Percentiles rank a stretch among this genome's conserved stretches.
These are phyloP conservation scores for Mythimna impura DNA, from an alignment of 2,888 invertebrate genomes.

Conservation along the genomic window DNA sequence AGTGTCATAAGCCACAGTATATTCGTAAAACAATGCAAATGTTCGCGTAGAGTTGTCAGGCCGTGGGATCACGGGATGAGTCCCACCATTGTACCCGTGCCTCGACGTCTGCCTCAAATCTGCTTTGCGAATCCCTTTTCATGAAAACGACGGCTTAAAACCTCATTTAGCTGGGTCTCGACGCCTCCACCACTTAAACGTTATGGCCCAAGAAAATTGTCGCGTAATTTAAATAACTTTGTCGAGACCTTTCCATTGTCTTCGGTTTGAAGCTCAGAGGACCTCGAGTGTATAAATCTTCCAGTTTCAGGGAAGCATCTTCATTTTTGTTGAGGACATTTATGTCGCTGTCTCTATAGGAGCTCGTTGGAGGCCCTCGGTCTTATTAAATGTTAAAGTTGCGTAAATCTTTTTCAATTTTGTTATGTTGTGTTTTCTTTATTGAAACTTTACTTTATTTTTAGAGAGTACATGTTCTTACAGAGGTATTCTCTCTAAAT, in stretches of 20 bases:
- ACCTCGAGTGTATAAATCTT: conserved; percentile 83
- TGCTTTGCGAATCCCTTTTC: conserved; percentile 86
- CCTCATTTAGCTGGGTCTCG: conserved; percentile 85
- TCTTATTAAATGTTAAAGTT: conserved; percentile 68
- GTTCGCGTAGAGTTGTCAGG: conserved; percentile 76
- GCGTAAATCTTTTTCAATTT: conserved; percentile 61
- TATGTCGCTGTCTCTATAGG: conserved; percentile 67
- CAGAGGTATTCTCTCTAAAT: neutral
- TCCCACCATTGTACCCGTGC: conserved; percentile 77
- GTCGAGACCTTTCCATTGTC: conserved; percentile 81
- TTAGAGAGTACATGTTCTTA: neutral
- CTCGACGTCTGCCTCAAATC: conserved; percentile 81
- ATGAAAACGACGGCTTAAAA: conserved; percentile 85
- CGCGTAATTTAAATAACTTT: conserved; percentile 88
- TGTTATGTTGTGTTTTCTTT: conserved; percentile 35
- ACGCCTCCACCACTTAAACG: conserved; percentile 84
- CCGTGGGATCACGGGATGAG: conserved; percentile 72
- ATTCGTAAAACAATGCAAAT: conserved; percentile 85
- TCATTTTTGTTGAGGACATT: conserved; percentile 74
- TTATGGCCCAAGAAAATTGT: conserved; percentile 86
- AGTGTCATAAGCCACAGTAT: conserved; percentile 81
- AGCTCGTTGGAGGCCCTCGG: conserved; percentile 58
- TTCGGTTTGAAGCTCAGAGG: conserved; percentile 75
- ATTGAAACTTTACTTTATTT: conserved; percentile 66
- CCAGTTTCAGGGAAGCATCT: conserved; percentile 70